These are phyloP conservation scores for Tragelaphus scriptus DNA, from an alignment of 2,113 vertebrate genomes.

Conservation along the genomic window DNA sequence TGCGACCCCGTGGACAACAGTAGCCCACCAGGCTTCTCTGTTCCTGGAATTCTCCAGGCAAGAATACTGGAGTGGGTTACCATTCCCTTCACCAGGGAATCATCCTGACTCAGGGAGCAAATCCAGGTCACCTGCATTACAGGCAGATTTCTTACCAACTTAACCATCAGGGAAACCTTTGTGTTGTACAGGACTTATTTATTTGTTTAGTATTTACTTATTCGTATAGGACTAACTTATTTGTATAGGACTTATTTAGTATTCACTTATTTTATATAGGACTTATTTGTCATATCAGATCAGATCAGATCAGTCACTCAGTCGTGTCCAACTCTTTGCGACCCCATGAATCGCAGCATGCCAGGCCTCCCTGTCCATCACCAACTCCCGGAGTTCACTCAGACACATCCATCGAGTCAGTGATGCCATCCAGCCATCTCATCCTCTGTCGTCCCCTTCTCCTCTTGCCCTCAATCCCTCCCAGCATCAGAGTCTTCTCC, in stretches of 20 bases:
- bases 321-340: too few relatives aligned
- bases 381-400: too few relatives aligned
- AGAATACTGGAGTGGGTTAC: background rate
- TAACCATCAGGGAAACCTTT: background rate
- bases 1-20: background rate
- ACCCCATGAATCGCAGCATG: too few relatives aligned
- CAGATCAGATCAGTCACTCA: too few relatives aligned
- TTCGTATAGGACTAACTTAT: background rate
- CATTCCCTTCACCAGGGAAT: background rate
- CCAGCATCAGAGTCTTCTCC: too few relatives aligned
- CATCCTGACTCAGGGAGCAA: background rate
- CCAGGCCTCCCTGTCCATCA: too few relatives aligned
- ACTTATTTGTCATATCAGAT: background rate
- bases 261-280: background rate
- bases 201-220: background rate
- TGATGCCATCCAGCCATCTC: too few relatives aligned
- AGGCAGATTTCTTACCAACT: background rate
- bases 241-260: background rate
- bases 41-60: background rate
- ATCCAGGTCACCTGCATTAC: background rate
- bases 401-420: too few relatives aligned
- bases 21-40: background rate
- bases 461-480: too few relatives aligned
- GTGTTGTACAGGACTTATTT: background rate
- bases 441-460: too few relatives aligned